A percentile compares a stretch with the other conserved stretches of the same genome.
These are phyloP conservation scores for Brachypalpus laphriformis DNA, from an alignment of 2,888 invertebrate genomes.

Conservation along the genomic window DNA sequence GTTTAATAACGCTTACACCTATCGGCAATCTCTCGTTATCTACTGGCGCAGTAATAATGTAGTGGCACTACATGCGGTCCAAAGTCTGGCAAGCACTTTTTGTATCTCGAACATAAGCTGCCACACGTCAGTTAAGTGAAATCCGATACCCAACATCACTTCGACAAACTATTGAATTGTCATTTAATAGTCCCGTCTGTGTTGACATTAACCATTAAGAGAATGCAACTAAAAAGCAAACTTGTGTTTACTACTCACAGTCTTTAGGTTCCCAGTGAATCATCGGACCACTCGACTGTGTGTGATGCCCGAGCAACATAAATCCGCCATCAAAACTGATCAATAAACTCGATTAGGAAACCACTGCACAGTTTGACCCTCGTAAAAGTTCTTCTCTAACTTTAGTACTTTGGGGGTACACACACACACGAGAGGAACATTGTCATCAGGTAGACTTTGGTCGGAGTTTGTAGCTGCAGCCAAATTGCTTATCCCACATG, in stretches of 20 bases:
- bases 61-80: slow-evolving; percentile 14
- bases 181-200: slow-evolving; percentile 38
- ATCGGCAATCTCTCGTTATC: slow-evolving; percentile 18
- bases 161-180: slow-evolving; percentile 53
- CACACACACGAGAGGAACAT: neutral
- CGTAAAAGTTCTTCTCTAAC: slow-evolving; percentile 25
- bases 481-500: slow-evolving; percentile 31
- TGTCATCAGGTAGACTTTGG: slow-evolving; percentile 45
- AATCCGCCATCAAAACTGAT: slow-evolving; percentile 61
- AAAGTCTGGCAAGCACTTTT: neutral
- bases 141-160: slow-evolving; percentile 20
- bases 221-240: slow-evolving; percentile 46
- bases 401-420: neutral
- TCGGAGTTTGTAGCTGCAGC: neutral
- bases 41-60: slow-evolving; percentile 4
- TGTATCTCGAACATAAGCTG: neutral
- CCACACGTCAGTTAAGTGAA: slow-evolving; percentile 35
- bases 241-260: slow-evolving; percentile 26
- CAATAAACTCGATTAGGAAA: slow-evolving; percentile 60
- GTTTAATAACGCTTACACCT: slow-evolving; percentile 37
- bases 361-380: slow-evolving; percentile 43
- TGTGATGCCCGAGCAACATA: slow-evolving; percentile 22
- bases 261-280: slow-evolving; percentile 32
- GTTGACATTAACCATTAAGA: slow-evolving; percentile 28
- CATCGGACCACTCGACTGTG: slow-evolving; percentile 19